These are phyloP conservation scores for Microcebus jonahi DNA, from an alignment of 2,113 vertebrate genomes.

Conservation along the genomic window DNA sequence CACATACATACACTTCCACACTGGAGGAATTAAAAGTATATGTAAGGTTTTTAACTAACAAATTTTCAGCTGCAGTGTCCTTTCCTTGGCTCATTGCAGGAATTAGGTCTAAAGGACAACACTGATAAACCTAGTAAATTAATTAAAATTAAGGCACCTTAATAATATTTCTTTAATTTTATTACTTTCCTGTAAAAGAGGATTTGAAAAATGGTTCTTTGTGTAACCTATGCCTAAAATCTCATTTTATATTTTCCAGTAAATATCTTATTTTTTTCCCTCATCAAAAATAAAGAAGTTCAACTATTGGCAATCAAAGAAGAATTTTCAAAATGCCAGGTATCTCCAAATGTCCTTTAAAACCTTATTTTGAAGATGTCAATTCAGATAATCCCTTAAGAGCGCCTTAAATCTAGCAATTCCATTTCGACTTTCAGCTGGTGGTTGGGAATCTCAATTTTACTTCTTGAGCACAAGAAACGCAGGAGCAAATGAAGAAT, in stretches of 20 bases:
- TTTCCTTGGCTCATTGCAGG: slow-evolving; percentile 32
- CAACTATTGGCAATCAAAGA: background rate
- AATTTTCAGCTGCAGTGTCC: slow-evolving; percentile 1
- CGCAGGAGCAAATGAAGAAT: background rate
- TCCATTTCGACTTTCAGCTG: slow-evolving; percentile 46
- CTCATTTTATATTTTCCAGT: background rate
- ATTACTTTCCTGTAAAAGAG: slow-evolving; percentile 27
- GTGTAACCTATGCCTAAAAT: background rate
- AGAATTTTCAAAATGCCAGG: background rate
- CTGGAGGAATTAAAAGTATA: background rate
- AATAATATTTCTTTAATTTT: slow-evolving; percentile 30
- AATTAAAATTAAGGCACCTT: background rate
- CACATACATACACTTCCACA: background rate
- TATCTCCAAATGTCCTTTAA: slow-evolving; percentile 22
- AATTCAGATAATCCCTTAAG: background rate
- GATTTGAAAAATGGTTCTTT: slow-evolving; percentile 34
- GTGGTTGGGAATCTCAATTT: background rate
- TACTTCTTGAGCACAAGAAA: slow-evolving; percentile 24
- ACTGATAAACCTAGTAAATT: slow-evolving; percentile 9
- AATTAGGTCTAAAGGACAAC: slow-evolving; percentile 7
- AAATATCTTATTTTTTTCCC: background rate
- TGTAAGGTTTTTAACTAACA: slow-evolving; percentile 14
- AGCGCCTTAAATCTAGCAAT: slow-evolving; percentile 16
- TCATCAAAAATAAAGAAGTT: slow-evolving; percentile 31
- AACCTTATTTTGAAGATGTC: background rate